phyloP scores from a whole-genome alignment of 2,113 vertebrate species.

The Alectura lathami region DNA sequence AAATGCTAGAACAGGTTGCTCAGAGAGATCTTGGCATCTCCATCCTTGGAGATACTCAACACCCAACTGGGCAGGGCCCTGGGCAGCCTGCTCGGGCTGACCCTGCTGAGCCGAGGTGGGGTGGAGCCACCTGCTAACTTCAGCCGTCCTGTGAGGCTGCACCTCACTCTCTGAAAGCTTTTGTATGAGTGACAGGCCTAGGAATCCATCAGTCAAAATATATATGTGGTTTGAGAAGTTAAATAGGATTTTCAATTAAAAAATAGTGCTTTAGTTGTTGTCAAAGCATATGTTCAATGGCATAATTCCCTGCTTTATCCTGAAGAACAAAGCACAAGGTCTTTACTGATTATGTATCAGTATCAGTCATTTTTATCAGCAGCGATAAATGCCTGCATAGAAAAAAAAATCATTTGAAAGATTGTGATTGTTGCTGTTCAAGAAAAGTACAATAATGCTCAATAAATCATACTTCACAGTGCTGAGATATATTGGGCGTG shows the following conservation, averaged over 20 bases:
- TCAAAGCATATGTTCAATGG: not conserved
- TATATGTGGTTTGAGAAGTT: not conserved
- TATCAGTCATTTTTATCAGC: constrained; percentile 29
- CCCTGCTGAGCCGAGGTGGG: not conserved
- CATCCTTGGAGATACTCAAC: not conserved
- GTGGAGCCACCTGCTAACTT: not conserved
- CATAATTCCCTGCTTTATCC: not conserved
- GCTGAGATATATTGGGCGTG: constrained; percentile 24
- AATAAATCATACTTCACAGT: constrained; percentile 35
- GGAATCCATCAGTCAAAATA: not conserved
- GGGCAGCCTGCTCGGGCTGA: not conserved
- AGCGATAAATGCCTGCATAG: not conserved
- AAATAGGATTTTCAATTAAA: not conserved
- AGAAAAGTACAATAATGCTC: constrained; percentile 27
- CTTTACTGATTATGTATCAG: constrained; percentile 20
- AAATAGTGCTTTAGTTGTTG: not conserved
- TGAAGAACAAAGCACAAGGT: not conserved
- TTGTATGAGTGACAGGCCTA: not conserved
- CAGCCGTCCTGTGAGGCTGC: not conserved
- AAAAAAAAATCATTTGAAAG: not conserved
- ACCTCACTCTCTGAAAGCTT: not conserved
- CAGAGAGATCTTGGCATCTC: not conserved
- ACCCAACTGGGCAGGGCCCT: accelerated
- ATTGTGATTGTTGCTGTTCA: constrained; percentile 14
- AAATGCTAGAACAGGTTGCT: not conserved